These are phyloP conservation scores for Timandra comae DNA, from an alignment of 2,888 invertebrate genomes.

Conservation along the genomic window DNA sequence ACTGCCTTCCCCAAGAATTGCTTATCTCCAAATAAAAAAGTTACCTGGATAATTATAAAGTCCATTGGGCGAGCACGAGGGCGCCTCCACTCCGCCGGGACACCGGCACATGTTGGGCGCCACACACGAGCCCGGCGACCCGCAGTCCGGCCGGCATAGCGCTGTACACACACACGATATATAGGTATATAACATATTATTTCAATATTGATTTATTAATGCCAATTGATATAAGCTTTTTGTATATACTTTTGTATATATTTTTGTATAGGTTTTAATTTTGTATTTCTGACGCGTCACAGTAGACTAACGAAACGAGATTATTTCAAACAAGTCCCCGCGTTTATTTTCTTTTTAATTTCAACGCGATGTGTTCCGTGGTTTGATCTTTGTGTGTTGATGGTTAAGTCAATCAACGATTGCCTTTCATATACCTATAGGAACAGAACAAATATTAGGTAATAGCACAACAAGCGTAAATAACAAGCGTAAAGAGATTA, in stretches of 20 bases:
- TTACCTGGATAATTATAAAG: conserved; percentile 55
- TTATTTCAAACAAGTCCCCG: neutral
- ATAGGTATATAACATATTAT: too few species aligned
- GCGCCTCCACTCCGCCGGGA: conserved; percentile 81
- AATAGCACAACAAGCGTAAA: neutral
- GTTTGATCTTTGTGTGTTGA: neutral
- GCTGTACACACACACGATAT: too few species aligned
- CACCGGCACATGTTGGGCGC: conserved; percentile 90
- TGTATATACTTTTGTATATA: too few species aligned
- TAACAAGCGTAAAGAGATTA: neutral
- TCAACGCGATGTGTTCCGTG: neutral
- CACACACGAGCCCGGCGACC: conserved; percentile 83
- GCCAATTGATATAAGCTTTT: too few species aligned
- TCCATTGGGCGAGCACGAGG: conserved; percentile 68
- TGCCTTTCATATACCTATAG: too few species aligned
- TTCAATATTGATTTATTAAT: too few species aligned
- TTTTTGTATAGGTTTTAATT: too few species aligned
- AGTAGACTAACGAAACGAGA: too few species aligned
- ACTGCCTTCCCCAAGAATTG: too few species aligned
- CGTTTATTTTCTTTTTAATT: neutral
- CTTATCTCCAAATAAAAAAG: neutral
- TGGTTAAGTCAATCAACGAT: too few species aligned
- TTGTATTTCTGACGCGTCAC: too few species aligned
- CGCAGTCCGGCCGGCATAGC: conserved; percentile 83
- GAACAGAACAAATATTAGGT: neutral